Conservation (phyloP, 2,888 invertebrate species). For the Beris chalybata region DNA sequence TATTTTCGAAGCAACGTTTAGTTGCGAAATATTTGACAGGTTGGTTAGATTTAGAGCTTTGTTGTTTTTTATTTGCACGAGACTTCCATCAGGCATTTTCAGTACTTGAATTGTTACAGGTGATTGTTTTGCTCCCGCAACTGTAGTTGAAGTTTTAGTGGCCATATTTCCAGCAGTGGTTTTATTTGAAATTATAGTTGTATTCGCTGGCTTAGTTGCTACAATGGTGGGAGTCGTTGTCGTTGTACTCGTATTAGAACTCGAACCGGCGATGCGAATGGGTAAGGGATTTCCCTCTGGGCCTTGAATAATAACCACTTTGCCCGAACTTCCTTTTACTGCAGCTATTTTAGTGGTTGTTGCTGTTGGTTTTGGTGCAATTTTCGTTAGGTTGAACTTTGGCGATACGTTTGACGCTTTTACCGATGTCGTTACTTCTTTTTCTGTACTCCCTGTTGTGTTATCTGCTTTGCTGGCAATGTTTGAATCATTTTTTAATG, state of each 20-base stretch:
- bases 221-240: neutral
- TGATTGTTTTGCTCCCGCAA: neutral
- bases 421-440: neutral
- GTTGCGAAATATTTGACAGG: conserved; percentile 24
- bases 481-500: neutral
- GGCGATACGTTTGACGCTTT: neutral
- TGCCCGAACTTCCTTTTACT: conserved; percentile 24
- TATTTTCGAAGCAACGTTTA: conserved; percentile 17
- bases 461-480: neutral
- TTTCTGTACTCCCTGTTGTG: neutral
- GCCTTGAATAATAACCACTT: conserved; percentile 38
- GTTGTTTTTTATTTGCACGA: conserved; percentile 44
- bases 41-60: conserved; percentile 40
- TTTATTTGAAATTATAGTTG: neutral
- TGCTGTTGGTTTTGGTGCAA: conserved; percentile 32
- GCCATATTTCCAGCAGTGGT: neutral
- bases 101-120: conserved; percentile 47
- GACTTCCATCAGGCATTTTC: conserved; percentile 45
- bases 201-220: too few species aligned
- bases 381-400: conserved; percentile 27
- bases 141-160: neutral
- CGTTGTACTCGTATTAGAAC: neutral
- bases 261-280: conserved; percentile 34
- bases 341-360: conserved; percentile 20
- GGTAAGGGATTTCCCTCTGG: conserved; percentile 35